Evolutionary conservation across 2,113 vertebrate species (phyloP).

Genomic region (Ptilorrhoa leucosticta): DNA sequence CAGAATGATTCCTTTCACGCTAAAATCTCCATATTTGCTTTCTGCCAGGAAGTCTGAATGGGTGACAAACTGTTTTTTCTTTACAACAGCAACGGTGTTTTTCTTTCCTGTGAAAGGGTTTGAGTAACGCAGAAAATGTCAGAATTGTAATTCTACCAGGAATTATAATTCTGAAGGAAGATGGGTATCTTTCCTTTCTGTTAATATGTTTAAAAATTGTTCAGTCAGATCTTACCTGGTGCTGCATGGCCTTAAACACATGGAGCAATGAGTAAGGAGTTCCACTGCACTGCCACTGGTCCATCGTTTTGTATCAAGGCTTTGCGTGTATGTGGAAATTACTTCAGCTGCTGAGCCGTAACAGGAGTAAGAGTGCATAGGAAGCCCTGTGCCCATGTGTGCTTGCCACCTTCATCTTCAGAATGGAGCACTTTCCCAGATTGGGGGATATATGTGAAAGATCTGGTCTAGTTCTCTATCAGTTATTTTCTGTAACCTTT

Average conservation of each 20-base stretch:
- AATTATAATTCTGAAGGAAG: not conserved
- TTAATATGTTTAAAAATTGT: not conserved
- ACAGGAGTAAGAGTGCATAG: not conserved
- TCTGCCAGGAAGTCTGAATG: not conserved
- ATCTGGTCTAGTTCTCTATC: not conserved
- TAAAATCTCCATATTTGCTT: not conserved
- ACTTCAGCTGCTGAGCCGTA: not conserved
- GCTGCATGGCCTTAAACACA: accelerated
- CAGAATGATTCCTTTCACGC: not conserved
- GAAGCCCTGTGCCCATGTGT: not conserved
- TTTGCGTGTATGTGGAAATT: not conserved
- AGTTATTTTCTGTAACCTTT: not conserved
- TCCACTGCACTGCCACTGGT: not conserved
- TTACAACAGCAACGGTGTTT: not conserved
- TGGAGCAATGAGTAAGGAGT: not conserved
- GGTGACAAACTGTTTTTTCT: not conserved
- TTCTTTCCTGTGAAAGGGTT: not conserved
- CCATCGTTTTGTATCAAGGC: accelerated
- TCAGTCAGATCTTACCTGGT: not conserved
- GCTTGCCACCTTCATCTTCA: not conserved
- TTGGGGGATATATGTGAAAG: not conserved
- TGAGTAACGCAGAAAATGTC: not conserved
- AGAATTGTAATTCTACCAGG: not conserved
- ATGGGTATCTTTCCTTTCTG: not conserved
- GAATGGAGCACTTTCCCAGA: not conserved